phyloP scores from a whole-genome alignment of 2,888 invertebrate species.

The Amiota minor region DNA sequence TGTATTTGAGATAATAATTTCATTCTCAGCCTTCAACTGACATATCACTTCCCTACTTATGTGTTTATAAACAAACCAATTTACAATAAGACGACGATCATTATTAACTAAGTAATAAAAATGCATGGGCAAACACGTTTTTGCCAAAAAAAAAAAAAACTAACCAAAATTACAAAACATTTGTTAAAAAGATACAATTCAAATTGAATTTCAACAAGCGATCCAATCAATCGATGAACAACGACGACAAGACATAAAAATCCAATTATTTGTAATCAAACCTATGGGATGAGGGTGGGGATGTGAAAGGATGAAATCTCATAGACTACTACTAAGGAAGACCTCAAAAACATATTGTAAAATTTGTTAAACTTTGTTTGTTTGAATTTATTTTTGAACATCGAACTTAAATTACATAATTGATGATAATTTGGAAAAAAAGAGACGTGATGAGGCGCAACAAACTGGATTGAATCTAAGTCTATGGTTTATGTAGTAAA shows the following conservation, averaged over 20 bases:
- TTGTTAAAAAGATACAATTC: neutral
- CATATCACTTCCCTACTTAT: too few relatives aligned
- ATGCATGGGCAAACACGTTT: too few relatives aligned
- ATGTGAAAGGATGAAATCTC: neutral
- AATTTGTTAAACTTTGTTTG: conserved; percentile 38
- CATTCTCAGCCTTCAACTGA: too few relatives aligned
- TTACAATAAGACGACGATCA: too few relatives aligned
- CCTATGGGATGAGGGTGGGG: neutral
- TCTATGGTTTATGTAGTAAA: too few relatives aligned
- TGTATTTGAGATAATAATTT: too few relatives aligned
- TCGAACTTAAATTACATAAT: conserved; percentile 55
- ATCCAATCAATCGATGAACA: conserved; percentile 10
- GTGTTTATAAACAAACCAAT: too few relatives aligned
- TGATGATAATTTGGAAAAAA: conserved; percentile 49
- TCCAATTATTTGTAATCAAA: conserved; percentile 6
- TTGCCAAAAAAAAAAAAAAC: too few relatives aligned
- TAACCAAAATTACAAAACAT: conserved; percentile 11
- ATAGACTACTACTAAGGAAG: conserved; percentile 31
- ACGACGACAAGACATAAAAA: neutral
- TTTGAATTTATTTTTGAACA: conserved; percentile 3
- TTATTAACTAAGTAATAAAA: too few relatives aligned
- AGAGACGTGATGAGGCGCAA: conserved; percentile 22
- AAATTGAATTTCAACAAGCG: neutral
- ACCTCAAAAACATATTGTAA: conserved; percentile 55
- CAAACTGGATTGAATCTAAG: neutral